Conservation (phyloP, 2,113 vertebrate species). For the Epinephelus fuscoguttatus region DNA sequence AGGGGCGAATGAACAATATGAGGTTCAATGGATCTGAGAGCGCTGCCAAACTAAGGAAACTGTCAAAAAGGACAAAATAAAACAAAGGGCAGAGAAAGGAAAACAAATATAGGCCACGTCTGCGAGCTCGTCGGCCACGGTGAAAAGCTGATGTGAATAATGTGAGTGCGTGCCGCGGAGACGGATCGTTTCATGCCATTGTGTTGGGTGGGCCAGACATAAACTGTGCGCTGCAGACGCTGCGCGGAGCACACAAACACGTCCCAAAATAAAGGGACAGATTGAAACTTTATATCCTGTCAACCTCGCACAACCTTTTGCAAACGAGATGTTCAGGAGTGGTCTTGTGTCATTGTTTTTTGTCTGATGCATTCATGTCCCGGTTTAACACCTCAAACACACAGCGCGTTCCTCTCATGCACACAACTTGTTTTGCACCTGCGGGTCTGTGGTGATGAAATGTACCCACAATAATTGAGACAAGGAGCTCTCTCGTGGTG, state of each 20-base stretch:
- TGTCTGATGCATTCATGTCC: neutral
- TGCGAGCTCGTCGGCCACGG: slow-evolving; percentile 5
- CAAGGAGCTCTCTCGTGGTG: neutral
- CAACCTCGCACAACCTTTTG: neutral
- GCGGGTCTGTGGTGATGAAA: neutral
- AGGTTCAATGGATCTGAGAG: slow-evolving; percentile 3
- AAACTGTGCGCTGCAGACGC: slow-evolving; percentile 20
- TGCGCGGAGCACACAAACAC: neutral
- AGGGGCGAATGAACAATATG: slow-evolving; percentile 24
- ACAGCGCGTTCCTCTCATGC: neutral
- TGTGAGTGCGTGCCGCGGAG: neutral
- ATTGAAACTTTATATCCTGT: no score
- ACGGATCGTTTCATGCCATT: slow-evolving; percentile 30
- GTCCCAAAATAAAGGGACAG: neutral
- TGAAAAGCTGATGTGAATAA: neutral
- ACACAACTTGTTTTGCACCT: neutral
- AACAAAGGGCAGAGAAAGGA: slow-evolving; percentile 54
- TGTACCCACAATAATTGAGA: no score
- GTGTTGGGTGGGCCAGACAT: slow-evolving; percentile 31
- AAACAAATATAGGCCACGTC: slow-evolving; percentile 28
- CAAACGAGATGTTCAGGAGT: neutral
- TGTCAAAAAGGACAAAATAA: slow-evolving; percentile 6
- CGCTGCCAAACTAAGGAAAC: slow-evolving; percentile 31
- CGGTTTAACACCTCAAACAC: no score
- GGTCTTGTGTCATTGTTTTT: no score